These are phyloP conservation scores for Thaumatotibia leucotreta DNA, from an alignment of 1,140 invertebrate genomes.

Conservation along the genomic window DNA sequence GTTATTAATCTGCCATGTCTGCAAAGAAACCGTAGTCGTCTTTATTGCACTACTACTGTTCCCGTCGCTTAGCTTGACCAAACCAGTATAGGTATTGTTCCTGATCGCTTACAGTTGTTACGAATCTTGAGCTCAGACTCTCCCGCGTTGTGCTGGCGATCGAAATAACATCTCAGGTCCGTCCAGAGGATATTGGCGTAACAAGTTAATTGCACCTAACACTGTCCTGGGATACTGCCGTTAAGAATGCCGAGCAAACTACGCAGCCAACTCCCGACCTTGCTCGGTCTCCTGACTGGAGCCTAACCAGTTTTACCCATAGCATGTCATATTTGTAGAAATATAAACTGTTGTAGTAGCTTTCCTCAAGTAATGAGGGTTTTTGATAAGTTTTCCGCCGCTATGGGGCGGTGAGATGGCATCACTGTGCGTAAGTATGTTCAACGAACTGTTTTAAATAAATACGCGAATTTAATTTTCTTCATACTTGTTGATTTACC, in stretches of 20 bases:
- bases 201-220: slow-evolving; percentile 6
- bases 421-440: too few species aligned
- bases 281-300: neutral
- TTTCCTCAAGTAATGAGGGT: too few species aligned
- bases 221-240: neutral
- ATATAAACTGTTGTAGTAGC: too few species aligned
- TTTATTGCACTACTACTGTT: neutral
- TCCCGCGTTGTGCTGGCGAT: neutral
- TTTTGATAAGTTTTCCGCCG: too few species aligned
- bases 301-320: too few species aligned
- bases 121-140: neutral
- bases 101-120: neutral
- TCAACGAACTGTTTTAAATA: too few species aligned
- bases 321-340: too few species aligned
- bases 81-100: neutral
- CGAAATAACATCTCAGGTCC: neutral
- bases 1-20: neutral
- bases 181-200: neutral
- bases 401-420: too few species aligned
- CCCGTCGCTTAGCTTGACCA: neutral
- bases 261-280: too few species aligned
- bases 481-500: too few species aligned
- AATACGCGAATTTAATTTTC: too few species aligned
- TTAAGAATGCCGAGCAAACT: neutral
- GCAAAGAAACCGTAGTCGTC: neutral